phyloP scores from a whole-genome alignment of 2,888 invertebrate species.

The Heteromurus nitidus region DNA sequence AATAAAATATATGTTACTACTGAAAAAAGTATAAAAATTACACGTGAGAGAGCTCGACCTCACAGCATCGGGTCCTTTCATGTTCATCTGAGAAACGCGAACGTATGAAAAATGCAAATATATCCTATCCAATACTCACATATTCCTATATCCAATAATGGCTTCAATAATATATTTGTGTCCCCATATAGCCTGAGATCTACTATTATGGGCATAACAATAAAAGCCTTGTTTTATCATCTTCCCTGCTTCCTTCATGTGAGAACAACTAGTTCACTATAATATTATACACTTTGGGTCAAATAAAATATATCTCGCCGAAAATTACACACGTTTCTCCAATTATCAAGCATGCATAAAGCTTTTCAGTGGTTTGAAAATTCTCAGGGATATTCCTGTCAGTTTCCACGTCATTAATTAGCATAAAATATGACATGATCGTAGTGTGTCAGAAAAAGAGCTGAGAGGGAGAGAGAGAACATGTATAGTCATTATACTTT shows the following conservation, averaged over 20 bases:
- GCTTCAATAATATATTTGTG: not conserved
- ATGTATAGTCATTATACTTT: slow-evolving; percentile 34
- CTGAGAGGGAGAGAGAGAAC: too few species aligned
- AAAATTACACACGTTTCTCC: slow-evolving; percentile 38
- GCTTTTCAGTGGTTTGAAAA: slow-evolving; percentile 15
- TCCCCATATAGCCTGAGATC: slow-evolving; percentile 18
- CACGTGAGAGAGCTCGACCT: slow-evolving; percentile 42
- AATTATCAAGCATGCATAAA: not conserved
- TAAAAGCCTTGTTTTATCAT: slow-evolving; percentile 44
- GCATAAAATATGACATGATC: slow-evolving; percentile 60
- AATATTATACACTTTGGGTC: slow-evolving; percentile 13
- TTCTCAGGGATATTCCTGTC: slow-evolving; percentile 47
- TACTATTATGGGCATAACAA: slow-evolving; percentile 30
- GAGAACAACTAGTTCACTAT: too few species aligned
- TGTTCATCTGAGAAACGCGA: not conserved
- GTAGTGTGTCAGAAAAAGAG: slow-evolving; percentile 42
- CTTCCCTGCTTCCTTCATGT: not conserved
- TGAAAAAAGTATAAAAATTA: slow-evolving; percentile 43
- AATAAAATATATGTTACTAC: slow-evolving; percentile 32
- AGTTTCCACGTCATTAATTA: slow-evolving; percentile 58
- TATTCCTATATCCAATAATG: too few species aligned
- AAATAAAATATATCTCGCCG: slow-evolving; percentile 38
- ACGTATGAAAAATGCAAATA: slow-evolving; percentile 5
- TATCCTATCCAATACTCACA: not conserved
- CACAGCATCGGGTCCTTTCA: slow-evolving; percentile 24